These are phyloP conservation scores for Lordiphosa collinella DNA, from an alignment of 1,140 invertebrate genomes.

Conservation along the genomic window DNA sequence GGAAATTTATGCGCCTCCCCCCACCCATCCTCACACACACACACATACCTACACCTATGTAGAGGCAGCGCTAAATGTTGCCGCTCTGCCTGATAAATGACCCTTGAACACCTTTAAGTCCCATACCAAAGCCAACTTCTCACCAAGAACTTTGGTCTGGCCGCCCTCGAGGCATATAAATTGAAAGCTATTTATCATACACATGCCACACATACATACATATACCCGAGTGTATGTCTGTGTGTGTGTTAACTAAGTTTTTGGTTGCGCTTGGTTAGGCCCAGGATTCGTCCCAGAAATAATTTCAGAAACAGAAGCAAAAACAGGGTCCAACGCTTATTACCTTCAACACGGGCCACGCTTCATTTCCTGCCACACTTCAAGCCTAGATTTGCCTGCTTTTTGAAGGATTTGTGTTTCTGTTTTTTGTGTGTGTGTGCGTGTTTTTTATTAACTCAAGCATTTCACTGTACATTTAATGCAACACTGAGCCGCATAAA, in stretches of 20 bases:
- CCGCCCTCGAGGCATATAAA: conserved; percentile 72
- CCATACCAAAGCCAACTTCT: conserved; percentile 3
- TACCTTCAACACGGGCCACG: conserved; percentile 25
- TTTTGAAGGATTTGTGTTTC: conserved; percentile 27
- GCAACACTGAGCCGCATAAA: conserved; percentile 74
- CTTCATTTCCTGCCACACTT: conserved; percentile 69
- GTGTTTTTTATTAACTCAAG: conserved; percentile 67
- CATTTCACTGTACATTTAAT: conserved; percentile 75
- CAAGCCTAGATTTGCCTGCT: conserved; percentile 27
- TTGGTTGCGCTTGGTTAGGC: conserved; percentile 64
- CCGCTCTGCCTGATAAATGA: conserved; percentile 75
- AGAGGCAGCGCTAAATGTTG: conserved; percentile 64
- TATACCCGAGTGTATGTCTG: conserved; percentile 15
- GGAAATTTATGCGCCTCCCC: background rate
- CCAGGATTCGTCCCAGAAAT: conserved; percentile 16
- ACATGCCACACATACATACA: conserved; percentile 51
- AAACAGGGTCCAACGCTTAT: conserved; percentile 7
- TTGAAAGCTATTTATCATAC: conserved; percentile 78
- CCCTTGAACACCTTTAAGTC: conserved; percentile 75
- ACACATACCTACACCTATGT: conserved; percentile 39
- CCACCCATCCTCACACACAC: conserved; percentile 30
- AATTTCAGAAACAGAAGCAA: conserved; percentile 5
- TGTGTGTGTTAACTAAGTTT: conserved; percentile 67
- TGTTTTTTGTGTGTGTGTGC: conserved; percentile 19
- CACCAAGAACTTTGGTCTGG: conserved; percentile 43